These are phyloP conservation scores for Dermolepida albohirtum DNA, from an alignment of 2,888 invertebrate genomes.

Conservation along the genomic window DNA sequence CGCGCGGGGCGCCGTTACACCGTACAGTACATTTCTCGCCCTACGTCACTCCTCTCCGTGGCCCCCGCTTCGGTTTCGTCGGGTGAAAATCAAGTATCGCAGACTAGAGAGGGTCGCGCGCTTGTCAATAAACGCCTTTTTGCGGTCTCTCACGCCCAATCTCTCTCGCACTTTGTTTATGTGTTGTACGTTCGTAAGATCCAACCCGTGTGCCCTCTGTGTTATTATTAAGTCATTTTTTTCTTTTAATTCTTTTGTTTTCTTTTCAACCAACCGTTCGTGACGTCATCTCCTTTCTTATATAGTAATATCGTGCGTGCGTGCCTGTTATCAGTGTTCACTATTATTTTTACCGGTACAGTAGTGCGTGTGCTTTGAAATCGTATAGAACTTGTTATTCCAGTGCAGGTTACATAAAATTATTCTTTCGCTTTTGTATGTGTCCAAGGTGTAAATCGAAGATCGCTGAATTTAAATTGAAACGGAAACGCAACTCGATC, in stretches of 20 bases:
- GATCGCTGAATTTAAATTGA: no score
- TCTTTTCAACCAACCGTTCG: not conserved
- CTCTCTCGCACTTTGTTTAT: constrained; percentile 48
- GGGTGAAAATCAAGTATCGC: constrained; percentile 59
- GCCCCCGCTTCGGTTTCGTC: constrained; percentile 52
- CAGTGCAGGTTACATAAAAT: no score
- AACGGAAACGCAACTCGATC: not conserved
- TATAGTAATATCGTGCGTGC: not conserved
- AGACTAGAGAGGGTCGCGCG: constrained; percentile 54
- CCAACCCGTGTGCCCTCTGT: constrained; percentile 19
- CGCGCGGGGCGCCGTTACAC: not conserved
- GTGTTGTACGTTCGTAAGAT: constrained; percentile 35
- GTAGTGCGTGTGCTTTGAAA: no score
- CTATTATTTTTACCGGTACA: not conserved
- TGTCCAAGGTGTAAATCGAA: no score
- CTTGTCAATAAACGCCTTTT: constrained; percentile 64
- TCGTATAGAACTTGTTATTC: no score
- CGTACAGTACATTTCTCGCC: not conserved
- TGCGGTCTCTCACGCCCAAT: constrained; percentile 58
- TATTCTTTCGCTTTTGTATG: no score
- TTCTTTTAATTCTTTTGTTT: constrained; percentile 16
- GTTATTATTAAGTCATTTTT: constrained; percentile 17
- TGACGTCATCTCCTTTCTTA: not conserved
- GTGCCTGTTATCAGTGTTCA: not conserved
- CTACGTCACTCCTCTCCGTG: constrained; percentile 4